Evolutionary conservation across 1,140 invertebrate species (phyloP).

Genomic region (Pomacea maculata): DNA sequence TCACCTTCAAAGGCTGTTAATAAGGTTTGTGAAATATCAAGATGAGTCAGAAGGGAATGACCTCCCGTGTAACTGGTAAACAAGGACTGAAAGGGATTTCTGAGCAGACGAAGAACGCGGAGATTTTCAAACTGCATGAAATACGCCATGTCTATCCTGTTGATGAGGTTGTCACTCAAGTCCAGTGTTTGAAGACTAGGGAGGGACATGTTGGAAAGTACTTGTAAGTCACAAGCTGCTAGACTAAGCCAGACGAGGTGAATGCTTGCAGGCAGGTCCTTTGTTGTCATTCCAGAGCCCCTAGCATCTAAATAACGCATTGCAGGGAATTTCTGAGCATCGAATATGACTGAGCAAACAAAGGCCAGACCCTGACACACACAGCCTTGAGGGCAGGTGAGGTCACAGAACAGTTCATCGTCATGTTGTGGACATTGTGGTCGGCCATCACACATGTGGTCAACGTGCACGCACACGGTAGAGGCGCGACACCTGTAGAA

Average conservation of each 20-base stretch:
- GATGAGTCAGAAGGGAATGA: background rate
- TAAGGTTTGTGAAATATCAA: background rate
- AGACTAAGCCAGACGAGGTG: background rate
- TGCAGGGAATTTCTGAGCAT: background rate
- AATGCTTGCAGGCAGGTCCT: background rate
- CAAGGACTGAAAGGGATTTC: background rate
- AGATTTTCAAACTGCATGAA: conserved; percentile 9
- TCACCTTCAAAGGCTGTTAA: background rate
- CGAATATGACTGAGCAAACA: background rate
- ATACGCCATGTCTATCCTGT: background rate
- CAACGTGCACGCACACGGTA: conserved; percentile 7
- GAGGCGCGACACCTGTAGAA: conserved; percentile 14
- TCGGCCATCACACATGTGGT: conserved; percentile 6
- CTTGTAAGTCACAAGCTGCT: background rate
- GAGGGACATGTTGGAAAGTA: background rate
- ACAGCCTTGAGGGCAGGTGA: conserved; percentile 31
- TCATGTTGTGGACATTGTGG: conserved; percentile 20
- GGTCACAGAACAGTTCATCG: conserved; percentile 23
- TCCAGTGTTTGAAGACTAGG: background rate
- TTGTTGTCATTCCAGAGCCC: background rate
- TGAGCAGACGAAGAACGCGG: background rate
- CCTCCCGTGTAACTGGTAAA: background rate
- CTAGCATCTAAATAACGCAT: background rate
- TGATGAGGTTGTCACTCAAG: conserved; percentile 18
- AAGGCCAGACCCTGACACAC: conserved; percentile 5